Base-by-base conservation (phyloP, 2,888 invertebrate genomes). In the Pheosia gnoma region DNA sequence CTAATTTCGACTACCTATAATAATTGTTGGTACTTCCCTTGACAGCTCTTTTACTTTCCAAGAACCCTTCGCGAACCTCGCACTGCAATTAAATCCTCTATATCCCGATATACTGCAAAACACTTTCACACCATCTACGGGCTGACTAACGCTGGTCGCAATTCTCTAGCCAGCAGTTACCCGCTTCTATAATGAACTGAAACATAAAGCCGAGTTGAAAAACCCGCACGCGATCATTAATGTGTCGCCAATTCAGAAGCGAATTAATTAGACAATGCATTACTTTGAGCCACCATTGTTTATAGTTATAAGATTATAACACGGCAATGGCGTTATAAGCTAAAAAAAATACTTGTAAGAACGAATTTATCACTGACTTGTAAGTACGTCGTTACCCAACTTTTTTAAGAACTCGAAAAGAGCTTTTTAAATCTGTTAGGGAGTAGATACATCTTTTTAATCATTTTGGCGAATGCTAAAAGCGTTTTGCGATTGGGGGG, bases 151-250 rank as follows among this genome's bases (percentile, higher is more conserved):
- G 55, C 62, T 66, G 68, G 72, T 71, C 75, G 75, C 73, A 72
- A 75, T 74, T 80, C 72, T 71, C 69, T 75, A 71, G n/a, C 47
- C 47, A 47, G 10, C 45, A 45, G 11, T 9, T 8, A 43, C 43
- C 9, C 10, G 43, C 43, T 43, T 43, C 62, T 71, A 74, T 82
- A 79, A 82, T 79, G 79, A 82, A 74, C 71, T 77, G 67, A 72
- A 78, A 79, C 75, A 79, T 77, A 77, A 75, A 75, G 71, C 62
- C 60, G 59, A 57, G 61, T 68, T 59, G 67, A 74, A 77, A 75
- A 81, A 80, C 69, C 57, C 56, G 70, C 80, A 82, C 78, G 81
- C 79, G 72, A 83, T 73, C 66, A 63, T 75, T 70, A 72, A 80
- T 69, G 78, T 79, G 78, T 77, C 71, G 70, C 67, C 74, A 70